These are phyloP conservation scores for Zaprionus lachaisei DNA, from an alignment of 1,140 invertebrate species.

Conservation along the genomic window DNA sequence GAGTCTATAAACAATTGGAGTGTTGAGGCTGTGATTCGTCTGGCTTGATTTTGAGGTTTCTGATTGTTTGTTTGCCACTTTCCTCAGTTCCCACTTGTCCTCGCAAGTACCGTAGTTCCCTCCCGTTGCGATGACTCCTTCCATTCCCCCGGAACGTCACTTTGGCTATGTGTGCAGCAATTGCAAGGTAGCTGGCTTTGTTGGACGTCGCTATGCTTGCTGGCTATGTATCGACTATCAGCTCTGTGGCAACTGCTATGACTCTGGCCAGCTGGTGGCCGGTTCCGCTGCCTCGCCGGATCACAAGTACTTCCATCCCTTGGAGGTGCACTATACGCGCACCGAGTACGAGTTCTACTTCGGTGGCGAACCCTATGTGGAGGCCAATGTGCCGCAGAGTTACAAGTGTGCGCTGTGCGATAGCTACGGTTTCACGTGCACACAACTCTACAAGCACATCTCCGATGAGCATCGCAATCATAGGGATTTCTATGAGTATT, in stretches of 20 bases:
- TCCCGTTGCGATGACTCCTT: not conserved
- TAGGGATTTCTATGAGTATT: slow-evolving; percentile 34
- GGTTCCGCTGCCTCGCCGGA: not conserved
- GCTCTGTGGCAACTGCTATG: slow-evolving; percentile 48
- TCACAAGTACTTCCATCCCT: slow-evolving; percentile 51
- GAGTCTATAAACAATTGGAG: too few relatives aligned
- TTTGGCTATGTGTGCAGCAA: slow-evolving; percentile 37
- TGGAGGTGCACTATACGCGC: slow-evolving; percentile 43
- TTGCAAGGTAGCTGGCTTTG: slow-evolving; percentile 22
- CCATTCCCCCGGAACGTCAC: slow-evolving; percentile 36
- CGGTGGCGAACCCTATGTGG: slow-evolving; percentile 17
- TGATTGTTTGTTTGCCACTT: too few relatives aligned
- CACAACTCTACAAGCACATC: slow-evolving; percentile 27
- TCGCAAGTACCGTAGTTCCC: too few relatives aligned
- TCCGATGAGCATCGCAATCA: slow-evolving; percentile 22
- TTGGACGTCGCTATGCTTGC: slow-evolving; percentile 54
- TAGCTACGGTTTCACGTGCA: slow-evolving; percentile 9
- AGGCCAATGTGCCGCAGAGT: slow-evolving; percentile 38
- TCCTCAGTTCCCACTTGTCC: too few relatives aligned
- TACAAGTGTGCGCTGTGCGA: slow-evolving; percentile 56
- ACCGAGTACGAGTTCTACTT: slow-evolving; percentile 47
- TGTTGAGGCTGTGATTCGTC: too few relatives aligned
- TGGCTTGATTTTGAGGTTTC: too few relatives aligned
- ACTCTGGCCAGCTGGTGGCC: slow-evolving; percentile 9
- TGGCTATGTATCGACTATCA: slow-evolving; percentile 45